Percentiles rank a stretch among this genome's conserved stretches.
Evolutionary conservation across 2,888 invertebrate species (phyloP).

Genomic region (Aphidius colemani): DNA sequence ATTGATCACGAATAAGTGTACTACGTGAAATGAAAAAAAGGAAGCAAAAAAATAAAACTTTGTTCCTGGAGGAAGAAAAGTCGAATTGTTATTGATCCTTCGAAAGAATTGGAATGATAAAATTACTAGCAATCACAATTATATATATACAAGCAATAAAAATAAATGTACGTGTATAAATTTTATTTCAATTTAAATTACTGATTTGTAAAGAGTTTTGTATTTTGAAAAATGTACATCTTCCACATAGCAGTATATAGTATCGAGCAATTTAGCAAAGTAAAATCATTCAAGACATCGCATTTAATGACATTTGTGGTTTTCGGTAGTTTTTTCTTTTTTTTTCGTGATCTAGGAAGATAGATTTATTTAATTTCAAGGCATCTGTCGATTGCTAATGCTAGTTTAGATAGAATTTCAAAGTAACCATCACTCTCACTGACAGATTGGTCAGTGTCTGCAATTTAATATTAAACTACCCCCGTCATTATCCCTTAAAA

Average conservation of each 20-base stretch:
- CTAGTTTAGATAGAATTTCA: slow-evolving; percentile 14
- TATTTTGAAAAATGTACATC: too few relatives aligned
- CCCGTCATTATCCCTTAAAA: slow-evolving; percentile 41
- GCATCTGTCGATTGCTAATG: slow-evolving; percentile 23
- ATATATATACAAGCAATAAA: not conserved
- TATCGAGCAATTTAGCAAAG: too few relatives aligned
- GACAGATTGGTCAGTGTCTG: slow-evolving; percentile 48
- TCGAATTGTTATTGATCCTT: slow-evolving; percentile 21
- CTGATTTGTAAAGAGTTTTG: too few relatives aligned
- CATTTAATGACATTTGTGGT: too few relatives aligned
- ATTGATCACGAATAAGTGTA: slow-evolving; percentile 32
- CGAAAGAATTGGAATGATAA: slow-evolving; percentile 4
- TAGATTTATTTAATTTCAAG: slow-evolving; percentile 7
- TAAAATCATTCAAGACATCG: too few relatives aligned
- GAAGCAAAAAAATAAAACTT: slow-evolving; percentile 11
- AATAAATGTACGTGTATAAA: slow-evolving; percentile 1
- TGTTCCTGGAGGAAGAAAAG: not conserved
- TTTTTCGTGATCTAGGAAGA: not conserved
- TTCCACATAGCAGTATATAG: too few relatives aligned
- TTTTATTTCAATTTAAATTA: too few relatives aligned
- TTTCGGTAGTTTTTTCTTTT: not conserved
- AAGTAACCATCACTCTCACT: slow-evolving; percentile 35
- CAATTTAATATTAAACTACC: slow-evolving; percentile 48
- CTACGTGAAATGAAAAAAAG: slow-evolving; percentile 8
- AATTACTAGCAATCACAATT: slow-evolving; percentile 3